phyloP scores from a whole-genome alignment of 2,113 vertebrate species.

The Corydoras maculifer region DNA sequence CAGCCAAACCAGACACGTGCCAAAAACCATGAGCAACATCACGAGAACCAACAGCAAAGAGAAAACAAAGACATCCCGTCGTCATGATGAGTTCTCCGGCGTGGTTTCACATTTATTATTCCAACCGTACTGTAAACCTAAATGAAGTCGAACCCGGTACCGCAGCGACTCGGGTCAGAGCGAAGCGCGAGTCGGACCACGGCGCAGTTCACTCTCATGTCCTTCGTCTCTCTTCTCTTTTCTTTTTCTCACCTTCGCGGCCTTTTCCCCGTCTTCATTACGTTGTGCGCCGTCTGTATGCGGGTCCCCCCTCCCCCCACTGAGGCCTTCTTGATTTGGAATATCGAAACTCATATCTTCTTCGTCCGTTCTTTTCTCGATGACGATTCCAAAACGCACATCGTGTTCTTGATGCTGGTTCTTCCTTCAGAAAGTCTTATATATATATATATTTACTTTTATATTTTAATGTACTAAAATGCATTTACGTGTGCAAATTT shows the following conservation, averaged over 20 bases:
- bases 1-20: conserved; percentile 86
- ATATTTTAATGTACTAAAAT: conserved; percentile 72
- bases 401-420: conserved; percentile 63
- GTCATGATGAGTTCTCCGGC: conserved; percentile 44
- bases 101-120: conserved; percentile 32
- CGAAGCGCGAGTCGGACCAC: too few relatives aligned
- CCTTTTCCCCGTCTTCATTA: conserved; percentile 45
- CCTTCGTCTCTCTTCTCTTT: conserved; percentile 77
- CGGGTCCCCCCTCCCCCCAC: conserved; percentile 52
- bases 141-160: conserved; percentile 70
- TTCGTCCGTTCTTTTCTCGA: conserved; percentile 43
- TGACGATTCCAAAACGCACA: conserved; percentile 56
- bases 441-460: conserved; percentile 54
- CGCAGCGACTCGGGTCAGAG: conserved; percentile 68
- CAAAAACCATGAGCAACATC: conserved; percentile 65
- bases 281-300: conserved; percentile 28
- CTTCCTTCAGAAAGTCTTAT: conserved; percentile 56
- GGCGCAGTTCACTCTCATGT: conserved; percentile 48
- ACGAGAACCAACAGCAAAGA: conserved; percentile 41
- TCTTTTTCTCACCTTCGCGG: conserved; percentile 71
- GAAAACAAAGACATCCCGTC: conserved; percentile 28
- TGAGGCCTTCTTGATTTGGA: conserved; percentile 68
- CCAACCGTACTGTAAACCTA: conserved; percentile 1
- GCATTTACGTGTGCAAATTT: conserved; percentile 62
- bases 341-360: conserved; percentile 37